phyloP scores from a whole-genome alignment of 2,888 invertebrate genomes.

The Ornithoptera alexandrae region DNA sequence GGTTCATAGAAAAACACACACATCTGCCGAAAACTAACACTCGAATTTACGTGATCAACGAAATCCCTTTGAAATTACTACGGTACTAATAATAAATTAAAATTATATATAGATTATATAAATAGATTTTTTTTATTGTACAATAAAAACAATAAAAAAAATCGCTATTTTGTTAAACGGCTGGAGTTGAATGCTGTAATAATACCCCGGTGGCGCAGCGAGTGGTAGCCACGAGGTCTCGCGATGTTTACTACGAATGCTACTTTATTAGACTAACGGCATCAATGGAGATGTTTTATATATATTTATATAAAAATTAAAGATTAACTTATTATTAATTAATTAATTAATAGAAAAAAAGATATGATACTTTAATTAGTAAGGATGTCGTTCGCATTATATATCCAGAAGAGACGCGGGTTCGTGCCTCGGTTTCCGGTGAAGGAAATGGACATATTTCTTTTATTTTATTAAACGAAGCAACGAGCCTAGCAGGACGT shows the following conservation, averaged over 20 bases:
- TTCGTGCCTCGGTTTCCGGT: too few relatives aligned
- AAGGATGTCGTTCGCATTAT: too few relatives aligned
- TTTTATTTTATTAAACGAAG: too few relatives aligned
- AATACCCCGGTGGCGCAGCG: constrained; percentile 24
- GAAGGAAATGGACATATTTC: too few relatives aligned
- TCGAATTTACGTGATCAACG: background rate
- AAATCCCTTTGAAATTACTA: background rate
- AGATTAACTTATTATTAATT: too few relatives aligned
- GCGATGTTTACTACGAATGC: constrained; percentile 29
- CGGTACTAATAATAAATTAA: background rate
- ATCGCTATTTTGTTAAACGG: constrained; percentile 55
- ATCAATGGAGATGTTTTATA: too few relatives aligned
- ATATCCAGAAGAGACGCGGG: too few relatives aligned
- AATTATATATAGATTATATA: background rate
- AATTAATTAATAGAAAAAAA: too few relatives aligned
- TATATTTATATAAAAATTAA: too few relatives aligned
- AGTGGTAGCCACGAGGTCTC: constrained; percentile 51
- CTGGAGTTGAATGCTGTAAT: constrained; percentile 3
- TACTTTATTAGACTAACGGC: constrained; percentile 7
- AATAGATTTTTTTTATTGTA: too few relatives aligned
- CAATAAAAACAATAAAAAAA: constrained; percentile 32
- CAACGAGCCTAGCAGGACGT: too few relatives aligned
- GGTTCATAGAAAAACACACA: constrained; percentile 42
- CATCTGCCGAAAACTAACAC: constrained; percentile 36
- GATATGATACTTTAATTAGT: too few relatives aligned